Base-by-base conservation (phyloP, 2,113 vertebrate species). In the Cheirogaleus medius region DNA sequence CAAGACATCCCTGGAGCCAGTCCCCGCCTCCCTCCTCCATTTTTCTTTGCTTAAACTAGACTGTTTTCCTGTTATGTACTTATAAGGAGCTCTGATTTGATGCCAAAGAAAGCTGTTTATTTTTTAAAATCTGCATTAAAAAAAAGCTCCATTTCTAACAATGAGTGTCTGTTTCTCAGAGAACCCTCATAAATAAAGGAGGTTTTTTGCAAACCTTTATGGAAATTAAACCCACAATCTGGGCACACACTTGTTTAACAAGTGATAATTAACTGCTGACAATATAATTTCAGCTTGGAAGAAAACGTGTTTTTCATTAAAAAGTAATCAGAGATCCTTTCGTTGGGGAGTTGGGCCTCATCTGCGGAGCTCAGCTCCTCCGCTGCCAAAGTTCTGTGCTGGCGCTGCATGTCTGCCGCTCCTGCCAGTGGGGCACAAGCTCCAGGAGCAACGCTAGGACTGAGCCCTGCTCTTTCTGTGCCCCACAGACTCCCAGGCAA, bases 181-280 rank as follows among this genome's bases (percentile, higher is more conserved):
- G 78, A 80, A 71, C 63, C 56, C 94, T 93, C 87, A 94, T 58
- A 95, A 97, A 42, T 9, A 97, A 93, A 96, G 76, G 83, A 73
- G 37, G 54, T 69, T 95, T 95, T 97, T 86, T 68, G 25, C 89
- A 96, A 90, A 97, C 25, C 96, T 96, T 56, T 88, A 32, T 25
- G 84, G 86, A 96, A 98, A 95, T 97, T 91, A 98, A 98, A 97
- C 76, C 97, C n/a, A 23, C 92, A 64, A 29, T 95, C 97, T 88
- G 60, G 96, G 89, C 1, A 56, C 92, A 94, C 89, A 87, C 89
- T 69, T 78, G 89, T 77, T 96, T 99, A 98, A 98, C 98, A 98
- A 98, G 98, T 97, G 98, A 98, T 99, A 98, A 99, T 99, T 99
- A 99, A 98, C 97, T 98, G 97, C 98, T 97, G 98, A 98, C 97